Evolutionary conservation across 2,113 vertebrate genomes (phyloP), one percentile per base, ranked within the genome.

Genomic region (Caloenas nicobarica): DNA sequence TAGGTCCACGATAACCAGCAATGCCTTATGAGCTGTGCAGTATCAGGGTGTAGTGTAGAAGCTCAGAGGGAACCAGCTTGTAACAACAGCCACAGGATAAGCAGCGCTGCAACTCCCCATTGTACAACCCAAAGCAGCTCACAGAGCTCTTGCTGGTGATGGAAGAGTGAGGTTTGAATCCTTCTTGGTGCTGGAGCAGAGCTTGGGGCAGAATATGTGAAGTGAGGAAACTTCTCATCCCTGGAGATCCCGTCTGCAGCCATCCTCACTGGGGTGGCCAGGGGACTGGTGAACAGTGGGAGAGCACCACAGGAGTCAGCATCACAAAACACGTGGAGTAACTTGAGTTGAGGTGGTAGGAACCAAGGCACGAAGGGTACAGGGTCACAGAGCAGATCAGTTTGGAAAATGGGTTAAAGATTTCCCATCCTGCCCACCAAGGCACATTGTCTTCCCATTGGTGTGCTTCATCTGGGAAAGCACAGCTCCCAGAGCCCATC

Each of bases 271-370:
- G 28, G 10, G 4, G 2, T 28, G 16, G 7, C 28, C 38, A n/a
- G 46, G 28, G 38, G 21, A 48, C 33, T 34, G 22, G 48, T 3
- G 2, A 81, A 51, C 15, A 24, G 14, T 34, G 13, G 0, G 1
- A 89, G 56, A 84, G 10, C 44, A 81, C 21, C 25, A 33, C 23
- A 60, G 23, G 54, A 91, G 26, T 53, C 42, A 64, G 16, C 68
- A 61, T 34, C 7, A 2, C 7, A 33, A 31, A 50, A 70, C 54
- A 66, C 0, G 0, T n/a, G 28, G 11, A 48, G 0, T 16, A 60
- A 68, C 18, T 25, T 31, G 15, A 51, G 11, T 46, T 33, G 76
- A 66, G 40, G 7, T 50, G 36, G 33, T 18, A 56, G n/a, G 42
- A 93, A 57, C 33, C 19, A 53, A 80, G 24, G 25, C 28, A 57